These are phyloP conservation scores for Gymnoscelis rufifasciata DNA, from an alignment of 2,888 invertebrate genomes.

Conservation along the genomic window DNA sequence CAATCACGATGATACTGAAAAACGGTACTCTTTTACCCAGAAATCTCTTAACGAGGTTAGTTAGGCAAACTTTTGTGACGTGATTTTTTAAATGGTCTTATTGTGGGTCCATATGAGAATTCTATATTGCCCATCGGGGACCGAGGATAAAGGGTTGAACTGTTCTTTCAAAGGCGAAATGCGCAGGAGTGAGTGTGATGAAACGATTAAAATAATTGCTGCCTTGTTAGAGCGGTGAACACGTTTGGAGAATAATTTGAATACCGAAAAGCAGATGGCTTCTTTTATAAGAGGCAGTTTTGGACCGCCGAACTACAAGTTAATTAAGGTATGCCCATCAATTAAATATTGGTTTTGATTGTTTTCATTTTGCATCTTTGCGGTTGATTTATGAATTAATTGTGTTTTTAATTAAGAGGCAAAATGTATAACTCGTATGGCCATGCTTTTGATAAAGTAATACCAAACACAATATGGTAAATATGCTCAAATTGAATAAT, in stretches of 20 bases:
- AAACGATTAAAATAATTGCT: slow-evolving; percentile 52
- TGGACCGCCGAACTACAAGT: slow-evolving; percentile 71
- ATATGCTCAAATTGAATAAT: no score
- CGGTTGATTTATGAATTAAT: slow-evolving; percentile 58
- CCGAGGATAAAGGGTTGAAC: slow-evolving; percentile 56
- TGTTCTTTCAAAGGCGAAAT: slow-evolving; percentile 46
- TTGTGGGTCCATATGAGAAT: slow-evolving; percentile 70
- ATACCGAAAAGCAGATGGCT: slow-evolving; percentile 78
- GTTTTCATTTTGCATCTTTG: slow-evolving; percentile 67
- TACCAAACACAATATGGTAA: no score
- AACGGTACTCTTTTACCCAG: slow-evolving; percentile 77
- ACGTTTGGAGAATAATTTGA: slow-evolving; percentile 78
- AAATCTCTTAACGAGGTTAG: slow-evolving; percentile 78
- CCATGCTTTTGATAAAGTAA: no score
- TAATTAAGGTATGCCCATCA: slow-evolving; percentile 78
- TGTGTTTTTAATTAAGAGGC: slow-evolving; percentile 55
- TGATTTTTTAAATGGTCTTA: slow-evolving; percentile 69
- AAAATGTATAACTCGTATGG: slow-evolving; percentile 30
- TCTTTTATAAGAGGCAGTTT: slow-evolving; percentile 68
- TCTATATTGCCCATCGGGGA: slow-evolving; percentile 62
- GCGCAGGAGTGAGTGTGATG: slow-evolving; percentile 75
- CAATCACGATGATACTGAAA: slow-evolving; percentile 77
- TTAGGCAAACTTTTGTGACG: slow-evolving; percentile 78
- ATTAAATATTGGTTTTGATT: slow-evolving; percentile 76
- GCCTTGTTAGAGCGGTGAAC: slow-evolving; percentile 58